Conservation (phyloP, 2,797 vertebrate genomes). For the Trematomus bernacchii region DNA sequence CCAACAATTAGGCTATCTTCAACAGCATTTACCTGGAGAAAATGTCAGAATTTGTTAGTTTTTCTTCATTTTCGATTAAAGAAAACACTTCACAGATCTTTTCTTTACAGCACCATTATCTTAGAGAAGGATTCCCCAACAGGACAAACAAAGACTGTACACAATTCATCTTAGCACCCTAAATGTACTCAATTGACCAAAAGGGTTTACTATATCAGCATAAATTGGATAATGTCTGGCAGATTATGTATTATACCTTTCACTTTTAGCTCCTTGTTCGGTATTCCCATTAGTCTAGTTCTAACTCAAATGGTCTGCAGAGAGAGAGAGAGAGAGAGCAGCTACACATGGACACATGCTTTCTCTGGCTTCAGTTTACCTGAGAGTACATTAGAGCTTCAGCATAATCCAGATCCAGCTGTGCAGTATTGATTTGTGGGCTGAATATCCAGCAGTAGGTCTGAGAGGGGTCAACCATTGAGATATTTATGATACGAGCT, state of each 20-base stretch:
- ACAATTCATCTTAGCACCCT: background rate
- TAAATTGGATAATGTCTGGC: background rate
- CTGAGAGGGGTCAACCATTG: constrained; percentile 35
- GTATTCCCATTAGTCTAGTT: background rate
- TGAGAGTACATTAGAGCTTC: constrained; percentile 15
- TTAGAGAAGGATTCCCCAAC: background rate
- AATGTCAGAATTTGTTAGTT: background rate
- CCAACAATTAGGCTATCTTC: background rate
- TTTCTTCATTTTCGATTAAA: background rate
- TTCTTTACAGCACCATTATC: background rate
- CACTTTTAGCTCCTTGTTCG: background rate
- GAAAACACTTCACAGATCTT: background rate
- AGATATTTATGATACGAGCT: constrained; percentile 54
- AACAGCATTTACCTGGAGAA: background rate
- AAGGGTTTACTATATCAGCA: background rate
- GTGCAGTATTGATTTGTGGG: constrained; percentile 50
- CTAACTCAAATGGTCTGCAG: background rate
- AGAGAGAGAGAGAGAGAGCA: background rate
- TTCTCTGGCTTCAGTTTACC: background rate
- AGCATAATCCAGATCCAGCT: constrained; percentile 42
- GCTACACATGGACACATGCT: constrained; percentile 23
- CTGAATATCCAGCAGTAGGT: constrained; percentile 27
- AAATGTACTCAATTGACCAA: background rate
- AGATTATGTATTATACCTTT: background rate
- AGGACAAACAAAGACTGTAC: no score